Conservation (phyloP, 1,140 invertebrate species). For the Tetraneura akinire region DNA sequence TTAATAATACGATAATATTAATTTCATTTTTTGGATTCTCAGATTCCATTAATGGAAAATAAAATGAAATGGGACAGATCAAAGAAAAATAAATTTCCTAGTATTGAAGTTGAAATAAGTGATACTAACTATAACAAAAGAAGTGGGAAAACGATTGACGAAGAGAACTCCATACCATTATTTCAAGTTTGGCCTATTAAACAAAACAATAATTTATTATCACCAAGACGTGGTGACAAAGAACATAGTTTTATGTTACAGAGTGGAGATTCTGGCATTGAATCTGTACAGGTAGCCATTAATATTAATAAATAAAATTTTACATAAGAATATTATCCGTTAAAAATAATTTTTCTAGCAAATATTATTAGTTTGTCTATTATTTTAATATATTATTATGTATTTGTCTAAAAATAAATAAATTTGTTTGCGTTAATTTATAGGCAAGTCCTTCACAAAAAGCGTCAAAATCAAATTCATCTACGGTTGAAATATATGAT, state of each 20-base stretch:
- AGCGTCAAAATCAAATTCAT: not conserved
- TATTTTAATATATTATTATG: not conserved
- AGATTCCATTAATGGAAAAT: constrained; percentile 36
- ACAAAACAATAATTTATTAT: not conserved
- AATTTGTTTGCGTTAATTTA: not conserved
- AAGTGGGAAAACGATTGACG: not conserved
- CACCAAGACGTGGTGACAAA: not conserved
- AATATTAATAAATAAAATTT: not conserved
- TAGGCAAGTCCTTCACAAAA: constrained; percentile 15
- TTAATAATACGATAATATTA: too few relatives aligned
- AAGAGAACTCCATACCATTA: not conserved
- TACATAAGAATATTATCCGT: not conserved
- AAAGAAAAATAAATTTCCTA: constrained; percentile 25
- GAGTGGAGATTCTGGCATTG: constrained; percentile 2
- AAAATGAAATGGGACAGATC: constrained; percentile 28
- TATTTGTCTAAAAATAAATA: too few relatives aligned
- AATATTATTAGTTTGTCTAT: too few relatives aligned
- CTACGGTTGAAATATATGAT: constrained; percentile 13
- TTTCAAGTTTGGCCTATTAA: not conserved
- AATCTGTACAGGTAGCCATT: not conserved
- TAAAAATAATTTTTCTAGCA: not conserved
- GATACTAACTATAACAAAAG: not conserved
- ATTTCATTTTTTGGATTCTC: not conserved
- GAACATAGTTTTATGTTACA: not conserved
- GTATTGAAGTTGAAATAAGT: constrained; percentile 23